Evolutionary conservation across 1,140 invertebrate genomes (phyloP).

Genomic region (Cyrtorhinus lividipennis): DNA sequence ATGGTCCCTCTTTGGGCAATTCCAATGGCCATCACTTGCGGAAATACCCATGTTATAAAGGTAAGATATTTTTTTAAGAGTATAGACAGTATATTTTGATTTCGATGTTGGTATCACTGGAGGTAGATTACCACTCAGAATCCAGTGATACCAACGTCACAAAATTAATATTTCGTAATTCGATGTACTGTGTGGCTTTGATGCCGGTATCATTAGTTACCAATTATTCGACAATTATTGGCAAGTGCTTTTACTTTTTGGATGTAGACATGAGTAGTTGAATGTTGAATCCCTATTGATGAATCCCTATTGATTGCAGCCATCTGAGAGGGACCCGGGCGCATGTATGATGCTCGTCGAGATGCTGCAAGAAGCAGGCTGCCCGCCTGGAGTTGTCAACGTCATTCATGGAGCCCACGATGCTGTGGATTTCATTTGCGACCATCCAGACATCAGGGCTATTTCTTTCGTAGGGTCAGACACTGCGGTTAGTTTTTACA

Average conservation of each 20-base stretch:
- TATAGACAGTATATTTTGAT: not conserved
- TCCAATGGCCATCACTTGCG: slow-evolving; percentile 81
- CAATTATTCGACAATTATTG: too few relatives aligned
- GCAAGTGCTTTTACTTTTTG: too few relatives aligned
- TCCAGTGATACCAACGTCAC: too few relatives aligned
- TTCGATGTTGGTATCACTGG: not conserved
- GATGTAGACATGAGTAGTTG: too few relatives aligned
- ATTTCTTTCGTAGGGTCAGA: slow-evolving; percentile 98
- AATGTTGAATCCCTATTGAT: too few relatives aligned
- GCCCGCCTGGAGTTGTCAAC: slow-evolving; percentile 87
- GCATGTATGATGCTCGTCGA: slow-evolving; percentile 90
- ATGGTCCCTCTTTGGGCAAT: slow-evolving; percentile 99
- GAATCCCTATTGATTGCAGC: too few relatives aligned
- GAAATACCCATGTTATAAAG: slow-evolving; percentile 62
- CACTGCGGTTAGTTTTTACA: slow-evolving; percentile 64
- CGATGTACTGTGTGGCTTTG: too few relatives aligned
- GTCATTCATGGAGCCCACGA: slow-evolving; percentile 92
- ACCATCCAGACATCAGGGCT: slow-evolving; percentile 88
- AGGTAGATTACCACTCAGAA: too few relatives aligned
- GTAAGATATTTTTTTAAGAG: slow-evolving; percentile 17
- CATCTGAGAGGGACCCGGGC: slow-evolving; percentile 94
- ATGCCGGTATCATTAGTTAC: too few relatives aligned
- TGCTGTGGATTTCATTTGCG: slow-evolving; percentile 93
- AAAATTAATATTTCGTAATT: too few relatives aligned
- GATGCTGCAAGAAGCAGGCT: slow-evolving; percentile 74